Conservation (phyloP, 2,797 vertebrate genomes). For the Neostethus bicornis region DNA sequence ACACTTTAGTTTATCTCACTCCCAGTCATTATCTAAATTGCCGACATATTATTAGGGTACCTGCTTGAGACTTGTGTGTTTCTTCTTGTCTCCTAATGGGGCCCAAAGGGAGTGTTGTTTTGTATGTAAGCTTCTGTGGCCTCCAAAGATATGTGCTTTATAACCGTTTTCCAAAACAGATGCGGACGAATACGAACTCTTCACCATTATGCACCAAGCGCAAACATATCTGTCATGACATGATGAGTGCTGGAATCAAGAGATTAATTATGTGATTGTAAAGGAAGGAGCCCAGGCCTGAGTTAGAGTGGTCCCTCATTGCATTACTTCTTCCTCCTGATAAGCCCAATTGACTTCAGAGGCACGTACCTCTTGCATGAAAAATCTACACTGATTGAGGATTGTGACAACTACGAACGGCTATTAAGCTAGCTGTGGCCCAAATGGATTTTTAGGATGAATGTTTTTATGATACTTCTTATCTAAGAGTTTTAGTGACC, state of each 20-base stretch:
- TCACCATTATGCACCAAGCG: constrained; percentile 74
- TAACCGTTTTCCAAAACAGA: constrained; percentile 83
- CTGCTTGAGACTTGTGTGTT: constrained; percentile 78
- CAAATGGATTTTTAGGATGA: constrained; percentile 10
- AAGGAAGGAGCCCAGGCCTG: constrained; percentile 53
- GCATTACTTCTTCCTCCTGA: constrained; percentile 70
- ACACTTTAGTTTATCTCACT: constrained; percentile 97
- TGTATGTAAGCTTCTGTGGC: constrained; percentile 93
- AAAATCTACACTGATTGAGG: constrained; percentile 61
- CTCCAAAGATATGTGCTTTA: constrained; percentile 84
- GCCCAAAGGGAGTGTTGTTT: constrained; percentile 92
- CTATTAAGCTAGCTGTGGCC: constrained; percentile 11
- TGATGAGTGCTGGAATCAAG: constrained; percentile 71
- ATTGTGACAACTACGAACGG: constrained; percentile 57
- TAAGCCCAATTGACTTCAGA: constrained; percentile 71
- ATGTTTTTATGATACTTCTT: background rate
- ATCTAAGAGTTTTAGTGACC: constrained; percentile 12
- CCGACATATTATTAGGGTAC: constrained; percentile 91
- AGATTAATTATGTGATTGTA: constrained; percentile 79
- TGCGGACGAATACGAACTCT: constrained; percentile 49
- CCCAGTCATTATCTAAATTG: constrained; percentile 99
- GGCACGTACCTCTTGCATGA: constrained; percentile 31
- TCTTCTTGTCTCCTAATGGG: constrained; percentile 87
- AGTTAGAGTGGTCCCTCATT: constrained; percentile 70
- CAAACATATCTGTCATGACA: constrained; percentile 76